Conservation (phyloP, 1,140 invertebrate genomes). For the Nasonia giraulti region DNA sequence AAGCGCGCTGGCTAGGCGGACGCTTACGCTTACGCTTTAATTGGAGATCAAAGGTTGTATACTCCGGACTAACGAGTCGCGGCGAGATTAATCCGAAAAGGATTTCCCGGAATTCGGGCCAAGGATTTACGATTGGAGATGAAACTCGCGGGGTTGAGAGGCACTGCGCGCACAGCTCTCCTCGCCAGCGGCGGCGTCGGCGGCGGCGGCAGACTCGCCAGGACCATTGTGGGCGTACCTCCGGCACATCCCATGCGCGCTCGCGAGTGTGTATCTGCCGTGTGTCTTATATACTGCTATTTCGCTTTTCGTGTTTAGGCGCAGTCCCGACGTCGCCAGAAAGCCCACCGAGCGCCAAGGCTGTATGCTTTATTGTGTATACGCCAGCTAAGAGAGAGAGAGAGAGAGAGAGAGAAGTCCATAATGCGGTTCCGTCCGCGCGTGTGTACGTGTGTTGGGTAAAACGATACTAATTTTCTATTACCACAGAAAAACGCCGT, state of each 20-base stretch:
- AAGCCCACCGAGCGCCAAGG: slow-evolving; percentile 17
- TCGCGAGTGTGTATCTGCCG: background rate
- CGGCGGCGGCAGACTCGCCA: background rate
- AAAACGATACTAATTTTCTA: slow-evolving; percentile 69
- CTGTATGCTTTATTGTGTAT: background rate
- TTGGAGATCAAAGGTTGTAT: too few species aligned
- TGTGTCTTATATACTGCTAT: slow-evolving; percentile 62
- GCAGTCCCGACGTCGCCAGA: slow-evolving; percentile 61
- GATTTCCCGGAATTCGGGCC: slow-evolving; percentile 11
- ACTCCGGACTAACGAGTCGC: too few species aligned
- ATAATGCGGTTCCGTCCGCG: background rate
- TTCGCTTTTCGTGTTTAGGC: slow-evolving; percentile 67
- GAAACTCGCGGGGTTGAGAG: slow-evolving; percentile 61
- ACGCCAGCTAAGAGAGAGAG: too few species aligned
- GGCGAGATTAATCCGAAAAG: background rate
- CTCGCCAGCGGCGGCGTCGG: background rate
- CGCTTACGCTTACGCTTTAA: background rate
- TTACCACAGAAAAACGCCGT: slow-evolving; percentile 53
- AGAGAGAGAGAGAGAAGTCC: too few species aligned
- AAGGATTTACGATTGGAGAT: slow-evolving; percentile 24
- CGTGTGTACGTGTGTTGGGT: slow-evolving; percentile 45
- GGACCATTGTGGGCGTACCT: slow-evolving; percentile 67
- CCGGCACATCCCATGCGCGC: slow-evolving; percentile 65
- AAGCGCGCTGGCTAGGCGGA: background rate
- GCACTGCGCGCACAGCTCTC: slow-evolving; percentile 55